phyloP scores from a whole-genome alignment of 2,888 invertebrate genomes.

The Linyphia triangularis region DNA sequence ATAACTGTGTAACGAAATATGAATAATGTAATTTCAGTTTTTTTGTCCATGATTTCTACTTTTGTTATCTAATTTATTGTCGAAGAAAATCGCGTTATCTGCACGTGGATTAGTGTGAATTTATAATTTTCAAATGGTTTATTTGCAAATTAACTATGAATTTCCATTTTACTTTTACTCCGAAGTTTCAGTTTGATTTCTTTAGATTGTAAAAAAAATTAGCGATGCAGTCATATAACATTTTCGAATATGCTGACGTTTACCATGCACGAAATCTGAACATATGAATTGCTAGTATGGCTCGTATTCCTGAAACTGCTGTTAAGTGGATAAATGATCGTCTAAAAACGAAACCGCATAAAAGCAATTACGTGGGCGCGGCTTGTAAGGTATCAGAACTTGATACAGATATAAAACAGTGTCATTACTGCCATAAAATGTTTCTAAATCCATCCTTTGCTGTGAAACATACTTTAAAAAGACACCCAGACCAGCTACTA shows the following conservation, averaged over 20 bases:
- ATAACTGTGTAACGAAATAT: neutral
- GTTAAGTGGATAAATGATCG: neutral
- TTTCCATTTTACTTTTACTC: neutral
- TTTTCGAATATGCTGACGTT: no score
- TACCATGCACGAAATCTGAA: neutral
- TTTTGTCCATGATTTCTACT: neutral
- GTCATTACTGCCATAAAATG: conserved; percentile 49
- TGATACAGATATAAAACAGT: neutral
- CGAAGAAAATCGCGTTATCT: neutral
- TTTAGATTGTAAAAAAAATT: no score
- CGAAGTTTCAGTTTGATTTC: no score
- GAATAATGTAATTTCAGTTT: neutral
- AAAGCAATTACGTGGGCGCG: neutral
- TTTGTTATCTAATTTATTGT: neutral
- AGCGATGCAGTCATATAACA: no score
- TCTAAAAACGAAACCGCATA: neutral
- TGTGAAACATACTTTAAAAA: conserved; percentile 38
- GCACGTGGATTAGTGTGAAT: neutral
- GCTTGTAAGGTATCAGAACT: neutral
- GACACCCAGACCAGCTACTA: conserved; percentile 37
- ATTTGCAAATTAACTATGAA: neutral
- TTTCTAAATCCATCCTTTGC: conserved; percentile 24
- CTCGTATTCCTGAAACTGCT: conserved; percentile 27
- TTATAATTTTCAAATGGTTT: no score
- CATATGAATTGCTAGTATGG: neutral